phyloP scores from a whole-genome alignment of 2,797 vertebrate genomes.

The Meriones psammophilus region DNA sequence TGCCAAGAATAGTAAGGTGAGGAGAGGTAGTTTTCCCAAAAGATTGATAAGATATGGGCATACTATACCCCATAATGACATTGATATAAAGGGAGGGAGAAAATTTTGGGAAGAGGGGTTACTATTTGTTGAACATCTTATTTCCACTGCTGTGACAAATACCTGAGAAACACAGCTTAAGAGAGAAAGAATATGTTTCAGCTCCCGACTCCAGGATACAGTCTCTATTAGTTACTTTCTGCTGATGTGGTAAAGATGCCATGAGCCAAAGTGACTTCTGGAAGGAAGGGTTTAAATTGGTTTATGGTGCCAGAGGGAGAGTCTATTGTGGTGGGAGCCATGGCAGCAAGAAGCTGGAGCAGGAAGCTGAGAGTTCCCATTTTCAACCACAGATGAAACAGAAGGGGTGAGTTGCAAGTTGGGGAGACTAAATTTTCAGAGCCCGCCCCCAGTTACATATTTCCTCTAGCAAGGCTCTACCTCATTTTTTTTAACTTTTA shows the following conservation, averaged over 20 bases:
- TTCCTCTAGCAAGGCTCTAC: neutral
- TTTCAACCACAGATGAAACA: neutral
- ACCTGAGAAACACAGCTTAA: neutral
- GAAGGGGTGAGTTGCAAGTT: neutral
- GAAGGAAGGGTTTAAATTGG: neutral
- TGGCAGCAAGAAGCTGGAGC: no score
- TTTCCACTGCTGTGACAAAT: neutral
- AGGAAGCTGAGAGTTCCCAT: no score
- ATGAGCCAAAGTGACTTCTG: neutral
- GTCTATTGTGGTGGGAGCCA: no score
- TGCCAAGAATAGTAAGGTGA: neutral
- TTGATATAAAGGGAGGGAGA: neutral
- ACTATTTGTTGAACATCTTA: neutral
- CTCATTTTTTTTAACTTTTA: no score
- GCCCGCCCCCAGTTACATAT: neutral
- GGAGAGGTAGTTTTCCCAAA: neutral
- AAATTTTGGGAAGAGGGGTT: neutral
- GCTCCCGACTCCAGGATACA: neutral
- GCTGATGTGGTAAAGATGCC: neutral
- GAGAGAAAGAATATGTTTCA: neutral
- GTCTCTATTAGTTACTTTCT: neutral
- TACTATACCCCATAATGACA: neutral
- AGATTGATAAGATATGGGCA: neutral
- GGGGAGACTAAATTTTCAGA: neutral
- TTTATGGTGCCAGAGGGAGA: neutral